phyloP scores from a whole-genome alignment of 2,797 vertebrate species.

The Sylvilagus floridanus region DNA sequence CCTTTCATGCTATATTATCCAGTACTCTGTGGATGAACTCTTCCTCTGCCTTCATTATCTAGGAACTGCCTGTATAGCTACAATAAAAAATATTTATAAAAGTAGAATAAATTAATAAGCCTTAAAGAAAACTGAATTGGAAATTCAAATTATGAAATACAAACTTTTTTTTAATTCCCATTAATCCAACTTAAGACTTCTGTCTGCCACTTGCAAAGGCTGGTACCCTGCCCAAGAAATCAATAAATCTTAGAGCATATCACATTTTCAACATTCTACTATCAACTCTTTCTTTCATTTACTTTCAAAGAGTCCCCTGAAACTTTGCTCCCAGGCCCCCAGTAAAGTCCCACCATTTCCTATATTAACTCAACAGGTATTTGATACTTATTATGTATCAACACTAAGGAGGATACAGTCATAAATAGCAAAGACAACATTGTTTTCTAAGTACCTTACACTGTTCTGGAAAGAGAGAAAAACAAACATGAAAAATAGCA shows the following conservation, averaged over 20 bases:
- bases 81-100: slow-evolving; percentile 37
- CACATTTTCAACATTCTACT: not conserved
- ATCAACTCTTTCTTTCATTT: not conserved
- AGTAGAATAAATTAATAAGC: not conserved
- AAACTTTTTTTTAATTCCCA: not conserved
- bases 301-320: slow-evolving; percentile 46
- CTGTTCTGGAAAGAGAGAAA: not conserved
- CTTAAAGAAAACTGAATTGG: slow-evolving; percentile 5
- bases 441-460: slow-evolving; percentile 32
- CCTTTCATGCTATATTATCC: not conserved
- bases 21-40: not conserved
- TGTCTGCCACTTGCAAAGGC: not conserved
- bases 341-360: not conserved
- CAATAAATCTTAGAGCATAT: not conserved
- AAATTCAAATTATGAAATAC: slow-evolving; percentile 1
- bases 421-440: not conserved
- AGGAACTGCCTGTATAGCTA: not conserved
- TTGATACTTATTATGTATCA: not conserved
- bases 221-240: not conserved
- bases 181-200: not conserved
- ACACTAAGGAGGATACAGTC: not conserved
- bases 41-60: not conserved
- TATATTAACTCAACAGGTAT: not conserved
- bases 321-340: not conserved
- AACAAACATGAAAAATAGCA: slow-evolving; percentile 13